Conservation (phyloP, 2,797 vertebrate genomes). For the Parauchenoglanis punctatus region DNA sequence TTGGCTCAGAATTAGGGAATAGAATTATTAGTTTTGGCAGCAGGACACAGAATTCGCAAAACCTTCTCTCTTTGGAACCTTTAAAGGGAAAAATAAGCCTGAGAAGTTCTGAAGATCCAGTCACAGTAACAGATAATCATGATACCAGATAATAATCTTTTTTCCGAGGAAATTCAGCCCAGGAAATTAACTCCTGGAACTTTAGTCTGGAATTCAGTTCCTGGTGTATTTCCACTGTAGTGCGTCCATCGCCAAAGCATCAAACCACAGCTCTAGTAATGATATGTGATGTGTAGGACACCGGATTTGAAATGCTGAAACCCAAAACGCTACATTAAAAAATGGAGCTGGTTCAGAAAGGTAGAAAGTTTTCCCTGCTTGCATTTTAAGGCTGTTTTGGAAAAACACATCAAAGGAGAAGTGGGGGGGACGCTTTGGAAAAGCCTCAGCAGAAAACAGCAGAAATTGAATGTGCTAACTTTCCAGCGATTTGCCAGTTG, state of each 20-base stretch:
- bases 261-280: background rate
- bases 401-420: background rate
- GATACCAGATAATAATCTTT: background rate
- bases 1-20: background rate
- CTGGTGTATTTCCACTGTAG: background rate
- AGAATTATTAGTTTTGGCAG: constrained; percentile 22
- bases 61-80: constrained; percentile 4
- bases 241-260: background rate
- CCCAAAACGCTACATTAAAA: constrained; percentile 1
- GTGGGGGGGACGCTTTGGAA: background rate
- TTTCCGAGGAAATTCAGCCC: background rate
- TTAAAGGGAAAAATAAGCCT: no score
- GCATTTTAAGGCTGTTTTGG: background rate
- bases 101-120: background rate
- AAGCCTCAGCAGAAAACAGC: background rate
- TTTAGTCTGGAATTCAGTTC: background rate
- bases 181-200: background rate
- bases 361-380: background rate
- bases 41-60: background rate
- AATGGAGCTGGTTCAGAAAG: constrained; percentile 4
- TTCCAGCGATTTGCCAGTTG: background rate
- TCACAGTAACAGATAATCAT: constrained; percentile 11
- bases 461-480: no score
- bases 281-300: background rate
- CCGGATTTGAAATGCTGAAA: background rate